Conservation (phyloP, 2,113 vertebrate genomes). For the Ploceus nigricollis region DNA sequence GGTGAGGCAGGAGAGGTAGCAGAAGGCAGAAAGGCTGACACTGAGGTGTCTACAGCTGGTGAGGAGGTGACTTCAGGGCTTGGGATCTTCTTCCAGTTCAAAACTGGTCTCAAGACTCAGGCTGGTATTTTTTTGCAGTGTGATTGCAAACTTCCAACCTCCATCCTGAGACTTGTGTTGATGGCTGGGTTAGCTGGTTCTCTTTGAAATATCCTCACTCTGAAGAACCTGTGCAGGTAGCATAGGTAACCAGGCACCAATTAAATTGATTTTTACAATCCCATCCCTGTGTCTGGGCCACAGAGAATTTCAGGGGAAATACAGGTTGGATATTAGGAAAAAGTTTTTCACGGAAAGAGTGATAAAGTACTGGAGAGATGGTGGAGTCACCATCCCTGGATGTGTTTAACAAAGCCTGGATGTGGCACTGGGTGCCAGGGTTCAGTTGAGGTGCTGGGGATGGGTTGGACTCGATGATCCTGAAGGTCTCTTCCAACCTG, state of each 20-base stretch:
- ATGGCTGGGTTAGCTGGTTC: not conserved
- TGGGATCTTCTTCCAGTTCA: not conserved
- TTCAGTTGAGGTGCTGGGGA: too few species aligned
- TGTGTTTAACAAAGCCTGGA: too few species aligned
- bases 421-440: too few species aligned
- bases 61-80: not conserved
- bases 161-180: not conserved
- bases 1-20: not conserved
- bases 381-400: too few species aligned
- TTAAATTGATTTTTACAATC: not conserved
- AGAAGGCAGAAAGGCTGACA: not conserved
- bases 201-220: not conserved
- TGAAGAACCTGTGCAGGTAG: not conserved
- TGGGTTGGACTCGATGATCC: too few species aligned
- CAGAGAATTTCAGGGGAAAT: not conserved
- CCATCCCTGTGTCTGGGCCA: not conserved
- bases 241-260: accelerated
- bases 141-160: not conserved
- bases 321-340: too few species aligned
- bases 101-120: not conserved
- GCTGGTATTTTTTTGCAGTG: not conserved
- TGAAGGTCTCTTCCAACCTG: too few species aligned
- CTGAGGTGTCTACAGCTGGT: not conserved
- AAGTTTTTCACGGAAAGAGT: too few species aligned
- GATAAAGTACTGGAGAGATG: too few species aligned